Percentiles rank a stretch among this genome's conserved stretches.
Evolutionary conservation across 2,888 invertebrate genomes (phyloP).

Genomic region (Hofmannophila pseudospretella): DNA sequence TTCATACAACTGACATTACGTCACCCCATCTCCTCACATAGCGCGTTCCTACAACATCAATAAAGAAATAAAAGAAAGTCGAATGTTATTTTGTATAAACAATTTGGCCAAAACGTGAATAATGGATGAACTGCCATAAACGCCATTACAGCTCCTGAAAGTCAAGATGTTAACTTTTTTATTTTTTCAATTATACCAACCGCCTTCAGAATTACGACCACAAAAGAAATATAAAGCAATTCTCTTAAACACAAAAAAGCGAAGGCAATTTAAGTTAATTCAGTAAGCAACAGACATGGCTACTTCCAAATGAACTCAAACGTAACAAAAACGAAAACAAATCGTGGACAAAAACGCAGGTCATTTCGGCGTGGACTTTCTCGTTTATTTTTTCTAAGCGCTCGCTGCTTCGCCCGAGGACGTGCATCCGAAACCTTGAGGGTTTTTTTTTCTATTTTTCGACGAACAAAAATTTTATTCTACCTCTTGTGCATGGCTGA

Average conservation of each 20-base stretch:
- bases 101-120: no score
- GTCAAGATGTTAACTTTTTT: background rate
- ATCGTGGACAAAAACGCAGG: conserved; percentile 75
- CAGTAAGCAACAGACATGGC: conserved; percentile 73
- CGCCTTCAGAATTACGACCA: conserved; percentile 40
- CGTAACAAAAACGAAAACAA: conserved; percentile 76
- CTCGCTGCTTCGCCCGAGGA: conserved; percentile 52
- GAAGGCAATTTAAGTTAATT: conserved; percentile 73
- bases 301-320: conserved; percentile 77
- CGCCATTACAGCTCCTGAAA: no score
- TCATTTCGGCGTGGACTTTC: conserved; percentile 72
- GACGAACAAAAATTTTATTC: conserved; percentile 57
- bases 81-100: no score
- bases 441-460: conserved; percentile 53
- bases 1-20: no score
- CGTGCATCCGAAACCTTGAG: conserved; percentile 74
- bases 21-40: no score
- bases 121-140: no score
- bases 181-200: conserved; percentile 25
- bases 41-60: no score
- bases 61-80: no score
- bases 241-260: conserved; percentile 51
- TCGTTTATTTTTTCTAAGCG: conserved; percentile 72
- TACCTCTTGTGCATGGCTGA: conserved; percentile 61
- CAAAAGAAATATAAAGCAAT: conserved; percentile 49